Percentiles rank a stretch among this genome's conserved stretches.
These are phyloP conservation scores for Myotis myotis DNA, from an alignment of 2,797 vertebrate genomes.

Conservation along the genomic window DNA sequence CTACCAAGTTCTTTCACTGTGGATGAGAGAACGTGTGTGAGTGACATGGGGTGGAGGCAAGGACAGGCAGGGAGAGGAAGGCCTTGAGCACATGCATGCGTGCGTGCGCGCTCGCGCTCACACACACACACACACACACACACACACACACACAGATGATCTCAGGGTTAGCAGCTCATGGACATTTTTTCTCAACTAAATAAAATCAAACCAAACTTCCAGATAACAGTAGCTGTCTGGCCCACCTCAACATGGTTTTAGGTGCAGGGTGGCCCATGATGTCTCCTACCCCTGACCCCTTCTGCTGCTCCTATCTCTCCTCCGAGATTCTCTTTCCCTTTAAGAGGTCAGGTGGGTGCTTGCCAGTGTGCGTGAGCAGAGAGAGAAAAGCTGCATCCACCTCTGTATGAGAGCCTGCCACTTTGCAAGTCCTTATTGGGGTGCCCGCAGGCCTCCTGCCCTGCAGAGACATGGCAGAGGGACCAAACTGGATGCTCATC, in stretches of 20 bases:
- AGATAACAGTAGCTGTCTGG: background rate
- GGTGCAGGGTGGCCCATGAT: fast-evolving
- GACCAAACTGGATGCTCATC: fast-evolving
- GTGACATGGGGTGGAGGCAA: fast-evolving
- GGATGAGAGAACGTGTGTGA: background rate
- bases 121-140: fast-evolving
- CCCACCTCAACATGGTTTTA: background rate
- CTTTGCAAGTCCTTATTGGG: background rate
- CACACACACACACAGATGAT: fast-evolving
- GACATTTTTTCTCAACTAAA: background rate
- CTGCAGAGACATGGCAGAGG: fast-evolving
- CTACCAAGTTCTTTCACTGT: background rate
- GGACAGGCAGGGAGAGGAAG: background rate
- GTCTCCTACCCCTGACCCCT: background rate
- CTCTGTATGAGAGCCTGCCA: background rate
- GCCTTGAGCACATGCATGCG: background rate
- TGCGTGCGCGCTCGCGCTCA: too few species aligned
- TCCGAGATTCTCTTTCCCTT: background rate
- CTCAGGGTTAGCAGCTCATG: background rate
- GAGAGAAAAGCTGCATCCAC: background rate
- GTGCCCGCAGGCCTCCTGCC: background rate
- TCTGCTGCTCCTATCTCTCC: background rate
- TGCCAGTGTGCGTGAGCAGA: background rate
- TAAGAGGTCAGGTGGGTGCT: background rate
- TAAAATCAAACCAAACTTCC: background rate